Conservation (phyloP, 2,113 vertebrate genomes). For the Apeltes quadracus region DNA sequence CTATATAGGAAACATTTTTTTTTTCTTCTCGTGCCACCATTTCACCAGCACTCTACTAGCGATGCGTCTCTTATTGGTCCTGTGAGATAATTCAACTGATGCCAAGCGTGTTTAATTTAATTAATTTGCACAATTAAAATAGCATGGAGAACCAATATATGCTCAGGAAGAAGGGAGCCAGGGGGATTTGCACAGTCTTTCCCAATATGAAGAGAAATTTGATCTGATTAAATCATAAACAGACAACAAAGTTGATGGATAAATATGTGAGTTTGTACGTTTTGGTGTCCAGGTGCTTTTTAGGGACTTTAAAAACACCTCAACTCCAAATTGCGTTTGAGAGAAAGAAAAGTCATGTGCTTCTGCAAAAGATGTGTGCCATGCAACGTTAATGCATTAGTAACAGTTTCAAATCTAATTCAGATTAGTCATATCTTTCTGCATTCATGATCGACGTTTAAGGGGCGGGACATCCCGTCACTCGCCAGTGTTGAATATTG, state of each 20-base stretch:
- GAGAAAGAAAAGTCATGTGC: background rate
- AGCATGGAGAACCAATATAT: background rate
- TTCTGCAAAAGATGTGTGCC: background rate
- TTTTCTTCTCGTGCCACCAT: background rate
- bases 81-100: conserved; percentile 3
- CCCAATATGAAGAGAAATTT: background rate
- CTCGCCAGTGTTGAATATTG: conserved; percentile 17
- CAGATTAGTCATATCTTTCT: background rate
- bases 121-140: conserved; percentile 9
- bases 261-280: background rate
- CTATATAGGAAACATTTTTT: conserved; percentile 3
- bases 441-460: background rate
- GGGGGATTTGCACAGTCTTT: background rate
- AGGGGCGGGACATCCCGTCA: background rate
- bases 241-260: conserved; percentile 1
- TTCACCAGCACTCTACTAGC: background rate
- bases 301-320: background rate
- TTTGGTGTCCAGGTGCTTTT: background rate
- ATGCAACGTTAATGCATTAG: background rate
- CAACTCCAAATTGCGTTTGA: background rate
- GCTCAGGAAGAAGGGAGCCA: background rate
- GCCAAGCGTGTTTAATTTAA: background rate
- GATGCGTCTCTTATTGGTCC: background rate
- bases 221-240: conserved; percentile 11
- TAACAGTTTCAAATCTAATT: background rate